Evolutionary conservation across 2,113 vertebrate genomes (phyloP).

Genomic region (Sialia sialis): DNA sequence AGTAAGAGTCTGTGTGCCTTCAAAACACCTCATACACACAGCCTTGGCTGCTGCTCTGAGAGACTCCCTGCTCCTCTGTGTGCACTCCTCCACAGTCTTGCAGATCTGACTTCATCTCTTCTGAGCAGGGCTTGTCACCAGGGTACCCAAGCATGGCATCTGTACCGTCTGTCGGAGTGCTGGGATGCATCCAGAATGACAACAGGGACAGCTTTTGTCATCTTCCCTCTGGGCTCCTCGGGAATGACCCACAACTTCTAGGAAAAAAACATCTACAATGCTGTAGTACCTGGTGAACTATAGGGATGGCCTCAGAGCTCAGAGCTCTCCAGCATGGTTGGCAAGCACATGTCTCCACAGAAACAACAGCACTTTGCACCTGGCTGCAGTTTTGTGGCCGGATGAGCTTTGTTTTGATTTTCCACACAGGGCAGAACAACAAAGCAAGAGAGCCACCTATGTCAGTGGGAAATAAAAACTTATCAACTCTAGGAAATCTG

Average conservation of each 20-base stretch:
- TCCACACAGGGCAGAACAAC: not conserved
- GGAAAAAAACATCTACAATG: not conserved
- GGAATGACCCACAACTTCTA: not conserved
- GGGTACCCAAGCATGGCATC: not conserved
- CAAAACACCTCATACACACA: accelerated
- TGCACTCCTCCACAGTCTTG: not conserved
- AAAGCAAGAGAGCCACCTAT: not conserved
- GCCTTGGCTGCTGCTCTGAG: not conserved
- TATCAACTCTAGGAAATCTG: not conserved
- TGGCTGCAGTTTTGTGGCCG: accelerated
- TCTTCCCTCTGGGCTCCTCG: not conserved
- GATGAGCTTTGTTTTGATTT: not conserved
- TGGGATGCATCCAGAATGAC: not conserved
- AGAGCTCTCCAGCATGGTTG: not conserved
- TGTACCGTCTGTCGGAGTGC: not conserved
- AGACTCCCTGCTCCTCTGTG: not conserved
- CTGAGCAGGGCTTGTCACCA: not conserved
- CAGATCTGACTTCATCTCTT: not conserved
- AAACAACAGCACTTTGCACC: not conserved
- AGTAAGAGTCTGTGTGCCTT: not conserved
- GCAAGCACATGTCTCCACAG: not conserved
- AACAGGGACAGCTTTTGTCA: not conserved
- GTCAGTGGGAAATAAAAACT: not conserved
- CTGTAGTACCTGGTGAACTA: not conserved
- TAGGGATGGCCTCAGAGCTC: not conserved